phyloP scores from a whole-genome alignment of 2,113 vertebrate species.

The Larimichthys polyactis region DNA sequence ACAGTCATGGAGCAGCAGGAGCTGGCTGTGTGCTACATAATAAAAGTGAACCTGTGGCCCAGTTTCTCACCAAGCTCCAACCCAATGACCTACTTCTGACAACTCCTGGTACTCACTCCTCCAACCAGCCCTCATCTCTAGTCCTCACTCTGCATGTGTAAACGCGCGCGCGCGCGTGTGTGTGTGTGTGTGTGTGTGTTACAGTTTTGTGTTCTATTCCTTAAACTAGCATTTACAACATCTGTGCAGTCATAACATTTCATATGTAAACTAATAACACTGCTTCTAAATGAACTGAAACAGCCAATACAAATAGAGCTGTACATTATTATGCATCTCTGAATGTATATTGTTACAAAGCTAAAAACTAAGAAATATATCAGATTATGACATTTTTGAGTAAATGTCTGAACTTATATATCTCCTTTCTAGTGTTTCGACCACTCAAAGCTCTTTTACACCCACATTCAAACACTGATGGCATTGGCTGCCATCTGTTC shows the following conservation, averaged over 20 bases:
- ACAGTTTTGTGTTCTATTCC: background rate
- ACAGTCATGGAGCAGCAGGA: background rate
- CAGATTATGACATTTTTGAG: no score
- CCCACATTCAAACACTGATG: no score
- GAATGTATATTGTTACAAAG: background rate
- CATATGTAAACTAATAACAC: conserved; percentile 14
- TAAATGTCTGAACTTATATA: no score
- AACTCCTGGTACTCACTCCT: conserved; percentile 7
- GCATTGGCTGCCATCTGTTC: no score
- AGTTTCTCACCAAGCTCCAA: conserved; percentile 43
- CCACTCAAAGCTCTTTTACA: no score
- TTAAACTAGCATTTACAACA: conserved; percentile 33
- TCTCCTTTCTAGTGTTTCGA: no score
- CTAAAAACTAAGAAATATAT: background rate
- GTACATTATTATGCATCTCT: background rate
- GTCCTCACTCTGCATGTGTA: conserved; percentile 19
- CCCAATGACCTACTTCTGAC: conserved; percentile 69
- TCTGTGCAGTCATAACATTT: conserved; percentile 47
- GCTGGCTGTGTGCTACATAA: conserved; percentile 15
- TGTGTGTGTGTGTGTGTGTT: conserved; percentile 4
- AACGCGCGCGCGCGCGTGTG: no score
- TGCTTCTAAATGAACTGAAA: background rate
- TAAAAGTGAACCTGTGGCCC: conserved; percentile 57
- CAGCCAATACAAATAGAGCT: background rate
- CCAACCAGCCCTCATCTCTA: conserved; percentile 14